Percentiles rank a stretch among this genome's conserved stretches.
Conservation (phyloP, 2,113 vertebrate genomes). For the Lagopus muta region DNA sequence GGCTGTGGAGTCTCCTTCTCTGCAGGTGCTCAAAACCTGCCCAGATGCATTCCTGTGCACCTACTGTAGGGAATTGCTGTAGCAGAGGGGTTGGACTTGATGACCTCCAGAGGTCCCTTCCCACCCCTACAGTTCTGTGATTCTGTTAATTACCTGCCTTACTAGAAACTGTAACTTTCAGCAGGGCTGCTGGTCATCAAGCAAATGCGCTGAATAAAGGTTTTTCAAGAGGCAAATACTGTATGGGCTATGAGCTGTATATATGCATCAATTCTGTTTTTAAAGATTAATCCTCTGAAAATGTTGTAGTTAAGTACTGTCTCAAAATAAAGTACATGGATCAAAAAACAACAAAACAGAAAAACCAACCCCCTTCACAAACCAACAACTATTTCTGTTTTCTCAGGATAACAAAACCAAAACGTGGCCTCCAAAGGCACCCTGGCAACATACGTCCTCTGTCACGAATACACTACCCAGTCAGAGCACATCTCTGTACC, state of each 20-base stretch:
- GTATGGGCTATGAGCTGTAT: background rate
- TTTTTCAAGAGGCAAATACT: rapidly evolving
- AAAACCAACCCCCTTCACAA: background rate
- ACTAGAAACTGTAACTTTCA: background rate
- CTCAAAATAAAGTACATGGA: background rate
- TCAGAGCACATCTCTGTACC: slow-evolving; percentile 89
- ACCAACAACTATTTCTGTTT: background rate
- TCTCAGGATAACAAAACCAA: slow-evolving; percentile 97
- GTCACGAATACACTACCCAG: slow-evolving; percentile 86
- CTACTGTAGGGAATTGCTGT: too few species aligned
- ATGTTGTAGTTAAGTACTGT: too few species aligned
- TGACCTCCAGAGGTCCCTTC: too few species aligned
- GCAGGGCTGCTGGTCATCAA: background rate
- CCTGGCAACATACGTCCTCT: slow-evolving; percentile 91
- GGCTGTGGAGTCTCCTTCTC: too few species aligned
- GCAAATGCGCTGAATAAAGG: background rate
- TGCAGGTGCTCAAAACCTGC: too few species aligned
- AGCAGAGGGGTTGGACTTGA: too few species aligned
- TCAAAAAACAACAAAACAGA: background rate
- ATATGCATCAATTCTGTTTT: background rate
- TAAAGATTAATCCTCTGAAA: background rate
- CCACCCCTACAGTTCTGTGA: too few species aligned
- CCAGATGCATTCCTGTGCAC: too few species aligned
- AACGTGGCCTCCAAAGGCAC: slow-evolving; percentile 98
- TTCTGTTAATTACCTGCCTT: too few species aligned